These are phyloP conservation scores for Zoroaster sp. DNA, from an alignment of 53 echinoderm and acorn worm species.

Conservation along the genomic window DNA sequence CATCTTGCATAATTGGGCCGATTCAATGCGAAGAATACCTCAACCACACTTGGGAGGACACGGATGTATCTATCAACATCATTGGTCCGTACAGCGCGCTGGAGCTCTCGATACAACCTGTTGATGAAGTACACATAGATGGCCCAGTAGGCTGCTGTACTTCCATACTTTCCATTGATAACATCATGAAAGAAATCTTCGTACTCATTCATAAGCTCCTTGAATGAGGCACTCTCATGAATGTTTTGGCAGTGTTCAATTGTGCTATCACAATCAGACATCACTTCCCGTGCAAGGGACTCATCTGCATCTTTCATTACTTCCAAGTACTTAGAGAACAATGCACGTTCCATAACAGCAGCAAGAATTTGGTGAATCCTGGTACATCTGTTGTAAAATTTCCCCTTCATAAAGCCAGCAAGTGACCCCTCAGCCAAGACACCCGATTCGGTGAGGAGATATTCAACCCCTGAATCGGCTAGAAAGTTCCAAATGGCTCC, in stretches of 20 bases:
- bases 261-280: neutral
- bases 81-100: too few relatives aligned
- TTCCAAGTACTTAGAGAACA: conserved; percentile 32
- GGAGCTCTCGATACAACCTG: too few relatives aligned
- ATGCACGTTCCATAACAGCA: conserved; percentile 57
- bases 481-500: conserved; percentile 63
- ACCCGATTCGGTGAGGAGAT: conserved; percentile 54
- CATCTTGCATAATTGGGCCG: conserved; percentile 80
- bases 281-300: neutral
- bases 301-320: conserved; percentile 38
- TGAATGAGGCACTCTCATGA: neutral
- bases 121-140: too few relatives aligned
- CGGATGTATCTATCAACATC: conserved; percentile 65
- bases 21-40: conserved; percentile 70
- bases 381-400: conserved; percentile 66
- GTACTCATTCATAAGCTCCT: conserved; percentile 56
- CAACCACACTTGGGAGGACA: conserved; percentile 38
- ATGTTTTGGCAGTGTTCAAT: conserved; percentile 37
- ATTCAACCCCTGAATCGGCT: conserved; percentile 51
- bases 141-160: too few relatives aligned
- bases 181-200: conserved; percentile 64
- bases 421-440: conserved; percentile 69
- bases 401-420: conserved; percentile 52
- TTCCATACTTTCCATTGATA: conserved; percentile 48
- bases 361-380: conserved; percentile 63